phyloP scores from a whole-genome alignment of 2,888 invertebrate species.

The Stegana nigrithorax region DNA sequence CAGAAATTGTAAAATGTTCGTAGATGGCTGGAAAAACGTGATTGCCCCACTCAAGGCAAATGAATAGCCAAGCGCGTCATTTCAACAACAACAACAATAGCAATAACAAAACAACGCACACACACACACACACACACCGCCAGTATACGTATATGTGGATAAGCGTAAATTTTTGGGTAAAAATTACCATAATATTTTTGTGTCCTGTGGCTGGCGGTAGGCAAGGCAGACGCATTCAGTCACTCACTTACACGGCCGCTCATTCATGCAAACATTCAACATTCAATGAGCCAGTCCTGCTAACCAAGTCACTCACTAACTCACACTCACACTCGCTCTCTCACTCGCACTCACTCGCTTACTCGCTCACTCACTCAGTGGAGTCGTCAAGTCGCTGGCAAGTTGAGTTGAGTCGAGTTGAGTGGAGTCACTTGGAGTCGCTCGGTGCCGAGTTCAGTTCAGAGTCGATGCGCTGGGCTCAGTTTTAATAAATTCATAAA shows the following conservation, averaged over 20 bases:
- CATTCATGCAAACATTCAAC: conserved; percentile 19
- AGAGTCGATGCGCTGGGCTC: conserved; percentile 38
- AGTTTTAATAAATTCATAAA: conserved; percentile 71
- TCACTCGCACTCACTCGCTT: no score
- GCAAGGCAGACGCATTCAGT: conserved; percentile 4
- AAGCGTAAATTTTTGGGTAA: conserved; percentile 47
- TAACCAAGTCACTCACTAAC: conserved; percentile 59
- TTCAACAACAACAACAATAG: neutral
- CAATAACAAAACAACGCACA: neutral
- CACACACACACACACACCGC: neutral
- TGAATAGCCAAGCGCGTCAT: conserved; percentile 40
- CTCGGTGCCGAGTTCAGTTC: neutral
- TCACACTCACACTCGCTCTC: conserved; percentile 31
- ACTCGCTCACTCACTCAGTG: conserved; percentile 51
- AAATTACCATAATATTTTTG: conserved; percentile 50
- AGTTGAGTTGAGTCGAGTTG: no score
- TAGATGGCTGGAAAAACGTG: conserved; percentile 35
- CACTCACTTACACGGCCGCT: neutral
- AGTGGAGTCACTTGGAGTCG: conserved; percentile 13
- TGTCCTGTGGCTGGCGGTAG: conserved; percentile 21
- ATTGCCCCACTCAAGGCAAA: conserved; percentile 57
- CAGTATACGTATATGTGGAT: neutral
- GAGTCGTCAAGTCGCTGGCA: conserved; percentile 28
- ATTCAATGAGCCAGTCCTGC: conserved; percentile 29
- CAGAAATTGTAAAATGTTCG: conserved; percentile 39